Evolutionary conservation across 1,140 invertebrate species (phyloP).

Genomic region (Drosophila sp.): DNA sequence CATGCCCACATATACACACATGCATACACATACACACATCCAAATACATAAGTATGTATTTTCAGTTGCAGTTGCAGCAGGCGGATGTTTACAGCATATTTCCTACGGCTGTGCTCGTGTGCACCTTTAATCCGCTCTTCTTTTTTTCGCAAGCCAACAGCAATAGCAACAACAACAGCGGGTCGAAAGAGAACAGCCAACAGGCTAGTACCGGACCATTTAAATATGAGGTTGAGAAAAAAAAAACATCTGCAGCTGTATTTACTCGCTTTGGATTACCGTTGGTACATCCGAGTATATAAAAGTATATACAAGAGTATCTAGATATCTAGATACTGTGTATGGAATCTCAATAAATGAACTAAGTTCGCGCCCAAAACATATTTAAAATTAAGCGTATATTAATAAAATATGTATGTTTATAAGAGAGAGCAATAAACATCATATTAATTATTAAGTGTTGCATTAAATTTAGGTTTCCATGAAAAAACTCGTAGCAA

Average conservation of each 20-base stretch:
- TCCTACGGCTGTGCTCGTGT: constrained; percentile 79
- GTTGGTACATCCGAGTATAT: constrained; percentile 36
- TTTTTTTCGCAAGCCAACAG: constrained; percentile 60
- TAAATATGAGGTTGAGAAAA: constrained; percentile 74
- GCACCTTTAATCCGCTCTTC: constrained; percentile 80
- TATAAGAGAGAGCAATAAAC: too few species aligned
- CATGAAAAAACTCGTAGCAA: too few species aligned
- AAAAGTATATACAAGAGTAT: neutral
- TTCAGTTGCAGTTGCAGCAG: constrained; percentile 84
- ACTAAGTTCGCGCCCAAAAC: neutral
- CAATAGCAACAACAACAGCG: constrained; percentile 47
- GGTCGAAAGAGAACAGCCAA: constrained; percentile 67
- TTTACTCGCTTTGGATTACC: constrained; percentile 69
- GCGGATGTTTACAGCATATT: constrained; percentile 83
- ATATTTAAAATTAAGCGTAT: neutral
- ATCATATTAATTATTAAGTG: too few species aligned
- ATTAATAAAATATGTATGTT: too few species aligned
- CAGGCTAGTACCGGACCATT: constrained; percentile 67
- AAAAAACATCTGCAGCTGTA: constrained; percentile 79
- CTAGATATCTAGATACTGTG: neutral
- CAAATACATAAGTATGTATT: constrained; percentile 59
- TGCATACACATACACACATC: neutral
- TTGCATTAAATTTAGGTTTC: too few species aligned
- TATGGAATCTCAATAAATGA: neutral
- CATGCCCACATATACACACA: neutral